Evolutionary conservation across 1,140 invertebrate genomes (phyloP), one percentile per base, ranked within the genome.

Genomic region (Macrocentrus cingulum): DNA sequence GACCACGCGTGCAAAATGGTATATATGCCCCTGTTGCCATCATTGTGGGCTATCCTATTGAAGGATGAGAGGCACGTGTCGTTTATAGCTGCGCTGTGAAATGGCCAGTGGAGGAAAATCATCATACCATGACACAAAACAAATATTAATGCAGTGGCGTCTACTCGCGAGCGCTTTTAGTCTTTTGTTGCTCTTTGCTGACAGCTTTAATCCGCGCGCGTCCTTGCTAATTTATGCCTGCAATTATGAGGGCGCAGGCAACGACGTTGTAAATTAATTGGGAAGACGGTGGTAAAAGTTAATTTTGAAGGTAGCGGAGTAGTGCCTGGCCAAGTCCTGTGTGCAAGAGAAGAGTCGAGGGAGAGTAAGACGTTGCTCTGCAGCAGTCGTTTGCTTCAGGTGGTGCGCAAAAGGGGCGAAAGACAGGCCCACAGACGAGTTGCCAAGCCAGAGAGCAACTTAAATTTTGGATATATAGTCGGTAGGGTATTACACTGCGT

Each of bases 281-380:
- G 71, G 67, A 74, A 72, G 72, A 71, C 64, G 71, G 67, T 71
- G 72, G 74, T 76, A 75, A 77, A 75, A 76, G 74, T 77, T 77
- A 77, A 77, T 76, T 77, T 75, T 64, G 67, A 73, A 70, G 67
- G 56, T 49, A 36, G 16, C 49, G 32, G 54, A 36, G 36, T 34
- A 32, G n/a, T 48, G 34, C 48, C 32, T 16, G 32, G 34, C 18
- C 19, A 20, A 15, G 7, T 32, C 13, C 4, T 5, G 20, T 25
- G 20, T n/a, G 22, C 7, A 32, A 15, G 8, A 32, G 25, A 34
- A n/a, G 15, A 15, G 46, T 13, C 15, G 46, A n/a, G n/a, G n/a
- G n/a, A n/a, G 32, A 32, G 15, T 50, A 32, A 4, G 49, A 23
- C 2, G 55, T 66, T 59, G 66, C 66, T 64, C 61, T 59, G 42